Conservation (phyloP, 92 coral and sea anemone genomes). For the Desmophyllum pertusum region DNA sequence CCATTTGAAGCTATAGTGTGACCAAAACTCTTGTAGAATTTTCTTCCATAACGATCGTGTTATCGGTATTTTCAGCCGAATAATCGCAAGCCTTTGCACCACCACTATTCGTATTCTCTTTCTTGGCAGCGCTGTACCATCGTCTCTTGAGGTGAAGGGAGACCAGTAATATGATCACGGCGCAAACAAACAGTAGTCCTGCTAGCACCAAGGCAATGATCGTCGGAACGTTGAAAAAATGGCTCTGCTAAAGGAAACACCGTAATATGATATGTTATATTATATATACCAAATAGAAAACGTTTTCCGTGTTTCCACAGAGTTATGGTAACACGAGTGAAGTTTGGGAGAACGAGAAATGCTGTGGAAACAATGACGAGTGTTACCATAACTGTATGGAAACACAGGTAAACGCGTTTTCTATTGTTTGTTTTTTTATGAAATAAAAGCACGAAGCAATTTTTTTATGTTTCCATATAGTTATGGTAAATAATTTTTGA, state of each 20-base stretch:
- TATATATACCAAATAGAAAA: too few species aligned
- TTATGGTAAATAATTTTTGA: too few species aligned
- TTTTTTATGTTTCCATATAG: too few species aligned
- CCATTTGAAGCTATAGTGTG: not conserved
- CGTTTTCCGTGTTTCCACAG: too few species aligned
- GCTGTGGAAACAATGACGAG: too few species aligned
- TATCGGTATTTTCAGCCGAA: conserved; percentile 8
- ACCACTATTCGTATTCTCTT: not conserved
- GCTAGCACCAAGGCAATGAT: conserved; percentile 4
- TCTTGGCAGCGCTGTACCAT: conserved; percentile 3
- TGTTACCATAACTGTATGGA: too few species aligned
- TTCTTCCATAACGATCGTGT: conserved; percentile 34
- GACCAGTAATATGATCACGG: conserved; percentile 18
- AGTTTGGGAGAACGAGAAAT: too few species aligned
- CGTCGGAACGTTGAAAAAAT: conserved; percentile 7
- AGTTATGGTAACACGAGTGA: too few species aligned
- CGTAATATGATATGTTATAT: not conserved
- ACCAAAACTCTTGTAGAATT: conserved; percentile 23
- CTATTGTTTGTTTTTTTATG: too few species aligned
- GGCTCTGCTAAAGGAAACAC: not conserved
- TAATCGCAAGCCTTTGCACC: not conserved
- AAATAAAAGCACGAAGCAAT: too few species aligned
- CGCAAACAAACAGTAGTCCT: not conserved
- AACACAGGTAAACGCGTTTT: too few species aligned
- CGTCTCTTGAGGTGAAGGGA: conserved; percentile 11